These are phyloP conservation scores for Sepioteuthis lessoniana DNA, from an alignment of 2,888 invertebrate species.

Conservation along the genomic window DNA sequence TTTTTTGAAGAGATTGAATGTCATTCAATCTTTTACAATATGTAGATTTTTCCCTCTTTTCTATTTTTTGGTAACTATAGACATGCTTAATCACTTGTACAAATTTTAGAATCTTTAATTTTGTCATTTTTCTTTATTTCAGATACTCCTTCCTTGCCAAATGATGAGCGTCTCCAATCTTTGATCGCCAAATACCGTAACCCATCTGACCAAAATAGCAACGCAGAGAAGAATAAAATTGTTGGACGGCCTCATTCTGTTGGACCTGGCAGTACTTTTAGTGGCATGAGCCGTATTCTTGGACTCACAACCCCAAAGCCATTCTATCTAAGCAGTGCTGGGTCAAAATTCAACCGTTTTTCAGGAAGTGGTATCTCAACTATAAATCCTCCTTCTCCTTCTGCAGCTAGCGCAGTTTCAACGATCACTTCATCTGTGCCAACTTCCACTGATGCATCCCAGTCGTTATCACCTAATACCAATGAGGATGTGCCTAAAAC, in stretches of 20 bases:
- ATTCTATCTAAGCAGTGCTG: conserved; percentile 37
- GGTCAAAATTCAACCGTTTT: conserved; percentile 35
- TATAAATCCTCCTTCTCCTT: neutral
- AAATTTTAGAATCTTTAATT: neutral
- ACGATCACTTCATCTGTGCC: neutral
- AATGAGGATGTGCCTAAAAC: neutral
- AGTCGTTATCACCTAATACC: too few species aligned
- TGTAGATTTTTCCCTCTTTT: neutral
- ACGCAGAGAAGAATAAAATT: neutral
- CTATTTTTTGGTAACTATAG: neutral
- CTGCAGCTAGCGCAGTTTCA: neutral
- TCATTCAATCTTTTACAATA: neutral
- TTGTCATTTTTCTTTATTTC: neutral
- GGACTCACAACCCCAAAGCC: conserved; percentile 40
- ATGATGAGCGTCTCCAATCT: conserved; percentile 64
- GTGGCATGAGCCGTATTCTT: conserved; percentile 38
- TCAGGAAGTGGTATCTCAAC: conserved; percentile 36
- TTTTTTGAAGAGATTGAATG: neutral
- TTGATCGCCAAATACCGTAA: conserved; percentile 69
- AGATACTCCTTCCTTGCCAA: conserved; percentile 52
- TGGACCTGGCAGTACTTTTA: conserved; percentile 34
- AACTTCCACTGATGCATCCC: neutral
- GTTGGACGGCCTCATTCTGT: conserved; percentile 24
- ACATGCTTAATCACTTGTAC: neutral
- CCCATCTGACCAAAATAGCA: neutral